Percentiles rank a stretch among this genome's conserved stretches.
Conservation (phyloP, 2,888 invertebrate species). For the Nyleta sp. region DNA sequence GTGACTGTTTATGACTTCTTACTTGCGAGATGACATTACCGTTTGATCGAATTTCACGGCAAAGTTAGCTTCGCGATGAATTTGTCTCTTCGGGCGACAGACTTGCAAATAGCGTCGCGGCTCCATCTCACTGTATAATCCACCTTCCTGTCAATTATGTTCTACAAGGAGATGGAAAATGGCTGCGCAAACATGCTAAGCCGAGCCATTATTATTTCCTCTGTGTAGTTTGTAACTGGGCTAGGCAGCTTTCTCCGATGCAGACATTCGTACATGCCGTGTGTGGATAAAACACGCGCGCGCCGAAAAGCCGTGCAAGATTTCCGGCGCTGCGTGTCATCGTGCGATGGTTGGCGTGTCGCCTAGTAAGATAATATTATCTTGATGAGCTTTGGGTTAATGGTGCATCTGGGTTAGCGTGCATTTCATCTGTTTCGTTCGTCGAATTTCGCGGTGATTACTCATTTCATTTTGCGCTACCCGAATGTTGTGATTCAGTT, state of each 20-base stretch:
- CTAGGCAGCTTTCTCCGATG: constrained; percentile 49
- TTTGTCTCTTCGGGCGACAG: constrained; percentile 65
- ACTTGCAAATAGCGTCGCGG: constrained; percentile 65
- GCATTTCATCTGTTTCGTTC: constrained; percentile 47
- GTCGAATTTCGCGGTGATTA: constrained; percentile 48
- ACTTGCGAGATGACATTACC: constrained; percentile 54
- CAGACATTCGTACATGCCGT: constrained; percentile 27
- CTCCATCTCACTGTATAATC: constrained; percentile 64
- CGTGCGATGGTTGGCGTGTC: constrained; percentile 16
- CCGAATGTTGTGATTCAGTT: constrained; percentile 45
- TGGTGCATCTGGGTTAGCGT: constrained; percentile 42
- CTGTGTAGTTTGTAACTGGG: constrained; percentile 55
- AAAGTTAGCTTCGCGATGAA: constrained; percentile 63
- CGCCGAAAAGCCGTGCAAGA: constrained; percentile 36
- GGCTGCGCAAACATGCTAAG: constrained; percentile 62
- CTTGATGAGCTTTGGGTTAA: constrained; percentile 57
- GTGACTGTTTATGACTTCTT: constrained; percentile 53
- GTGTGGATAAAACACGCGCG: constrained; percentile 19
- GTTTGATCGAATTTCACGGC: constrained; percentile 61
- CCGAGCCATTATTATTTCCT: constrained; percentile 62
- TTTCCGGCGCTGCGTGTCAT: constrained; percentile 25
- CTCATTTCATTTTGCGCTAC: constrained; percentile 51
- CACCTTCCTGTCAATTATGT: constrained; percentile 65
- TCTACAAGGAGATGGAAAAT: constrained; percentile 63
- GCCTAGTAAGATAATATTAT: constrained; percentile 40